Conservation (phyloP, 2,888 invertebrate species). For the Acronicta alni region DNA sequence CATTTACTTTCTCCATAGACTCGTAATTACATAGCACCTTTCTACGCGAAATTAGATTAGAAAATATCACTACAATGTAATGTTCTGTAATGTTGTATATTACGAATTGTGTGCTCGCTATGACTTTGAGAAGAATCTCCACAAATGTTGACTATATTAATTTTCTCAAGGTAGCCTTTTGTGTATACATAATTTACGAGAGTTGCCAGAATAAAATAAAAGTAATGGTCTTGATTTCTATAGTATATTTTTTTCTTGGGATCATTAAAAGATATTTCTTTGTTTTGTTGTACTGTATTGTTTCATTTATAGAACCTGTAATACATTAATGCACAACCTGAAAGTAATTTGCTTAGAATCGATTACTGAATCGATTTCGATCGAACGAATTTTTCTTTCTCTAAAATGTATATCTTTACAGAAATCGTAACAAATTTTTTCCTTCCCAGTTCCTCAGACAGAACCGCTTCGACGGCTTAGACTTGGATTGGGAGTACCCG, state of each 20-base stretch:
- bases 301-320: slow-evolving; percentile 11
- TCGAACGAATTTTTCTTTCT: too few relatives aligned
- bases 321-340: too few relatives aligned
- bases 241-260: not conserved
- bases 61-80: slow-evolving; percentile 29
- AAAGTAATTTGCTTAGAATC: too few relatives aligned
- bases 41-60: slow-evolving; percentile 41
- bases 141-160: slow-evolving; percentile 1
- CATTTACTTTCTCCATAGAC: slow-evolving; percentile 26
- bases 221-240: slow-evolving; percentile 9
- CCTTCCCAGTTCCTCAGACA: slow-evolving; percentile 92
- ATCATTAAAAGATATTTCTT: too few relatives aligned
- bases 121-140: slow-evolving; percentile 25
- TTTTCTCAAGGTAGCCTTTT: slow-evolving; percentile 23
- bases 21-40: slow-evolving; percentile 35
- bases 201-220: slow-evolving; percentile 5
- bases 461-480: slow-evolving; percentile 97
- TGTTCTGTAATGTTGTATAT: not conserved
- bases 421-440: not conserved
- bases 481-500: slow-evolving; percentile 97
- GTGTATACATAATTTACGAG: not conserved
- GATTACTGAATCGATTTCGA: too few relatives aligned
- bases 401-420: not conserved
- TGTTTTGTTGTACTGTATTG: not conserved
- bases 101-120: slow-evolving; percentile 25